Percentiles rank a stretch among this genome's conserved stretches.
Evolutionary conservation across 1,140 invertebrate genomes (phyloP).

Genomic region (Drosophila pachea): DNA sequence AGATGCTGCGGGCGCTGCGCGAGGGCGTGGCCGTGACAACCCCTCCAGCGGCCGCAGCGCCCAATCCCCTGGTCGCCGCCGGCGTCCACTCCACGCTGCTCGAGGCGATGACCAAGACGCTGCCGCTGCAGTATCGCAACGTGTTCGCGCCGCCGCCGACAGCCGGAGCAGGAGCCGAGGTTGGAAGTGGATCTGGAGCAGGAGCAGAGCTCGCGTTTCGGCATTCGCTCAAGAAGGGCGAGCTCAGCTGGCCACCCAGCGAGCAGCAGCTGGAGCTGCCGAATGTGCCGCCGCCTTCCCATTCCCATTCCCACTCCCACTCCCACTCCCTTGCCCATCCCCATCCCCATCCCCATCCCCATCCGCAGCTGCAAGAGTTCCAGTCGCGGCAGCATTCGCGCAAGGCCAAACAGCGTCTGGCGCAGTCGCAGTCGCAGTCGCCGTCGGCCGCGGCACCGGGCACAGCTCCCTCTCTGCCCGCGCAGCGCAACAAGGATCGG

Average conservation of each 20-base stretch:
- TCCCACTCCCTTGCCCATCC: conserved; percentile 37
- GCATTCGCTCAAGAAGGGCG: conserved; percentile 66
- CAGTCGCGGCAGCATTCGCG: conserved; percentile 74
- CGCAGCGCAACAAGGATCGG: conserved; percentile 87
- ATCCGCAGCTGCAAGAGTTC: conserved; percentile 63
- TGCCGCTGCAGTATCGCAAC: conserved; percentile 79
- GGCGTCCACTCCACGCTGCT: conserved; percentile 84
- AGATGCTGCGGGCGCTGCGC: conserved; percentile 62
- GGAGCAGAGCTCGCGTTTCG: conserved; percentile 77
- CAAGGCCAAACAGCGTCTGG: conserved; percentile 51
- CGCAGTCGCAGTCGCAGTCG: conserved; percentile 31
- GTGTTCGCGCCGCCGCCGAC: conserved; percentile 12
- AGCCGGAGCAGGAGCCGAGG: conserved; percentile 51
- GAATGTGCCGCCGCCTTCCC: conserved; percentile 39
- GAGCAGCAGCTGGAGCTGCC: conserved; percentile 24
- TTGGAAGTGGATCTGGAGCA: conserved; percentile 32
- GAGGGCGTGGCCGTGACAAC: conserved; percentile 48
- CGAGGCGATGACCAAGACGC: conserved; percentile 85
- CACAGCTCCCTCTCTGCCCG: conserved; percentile 18
- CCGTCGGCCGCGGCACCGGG: background rate
- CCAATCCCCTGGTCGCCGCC: conserved; percentile 80
- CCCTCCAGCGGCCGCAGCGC: conserved; percentile 47
- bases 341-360: conserved; percentile 53
- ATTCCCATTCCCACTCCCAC: conserved; percentile 13
- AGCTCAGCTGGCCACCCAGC: conserved; percentile 46